phyloP scores from a whole-genome alignment of 2,113 vertebrate genomes.

The Tachysurus fulvidraco region DNA sequence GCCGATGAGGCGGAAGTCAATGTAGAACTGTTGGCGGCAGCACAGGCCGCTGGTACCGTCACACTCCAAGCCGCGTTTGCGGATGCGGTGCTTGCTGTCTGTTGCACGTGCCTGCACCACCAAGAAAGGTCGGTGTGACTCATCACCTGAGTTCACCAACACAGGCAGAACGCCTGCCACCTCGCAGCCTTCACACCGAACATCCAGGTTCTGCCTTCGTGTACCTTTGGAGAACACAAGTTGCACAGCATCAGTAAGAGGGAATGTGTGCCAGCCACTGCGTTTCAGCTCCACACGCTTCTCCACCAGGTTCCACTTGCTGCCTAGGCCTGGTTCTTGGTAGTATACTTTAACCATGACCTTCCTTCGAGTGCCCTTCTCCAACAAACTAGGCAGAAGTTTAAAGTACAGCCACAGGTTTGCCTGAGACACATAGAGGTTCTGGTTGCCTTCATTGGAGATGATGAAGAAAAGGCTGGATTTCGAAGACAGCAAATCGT shows the following conservation, averaged over 20 bases:
- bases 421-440: conserved; percentile 88
- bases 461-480: conserved; percentile 93
- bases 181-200: conserved; percentile 92
- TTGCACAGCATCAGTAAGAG: conserved; percentile 86
- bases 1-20: conserved; percentile 96
- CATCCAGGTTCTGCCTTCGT: conserved; percentile 90
- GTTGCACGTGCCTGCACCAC: conserved; percentile 86
- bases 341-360: conserved; percentile 91
- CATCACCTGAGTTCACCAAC: conserved; percentile 83
- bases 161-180: conserved; percentile 80
- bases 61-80: conserved; percentile 94
- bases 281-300: conserved; percentile 91
- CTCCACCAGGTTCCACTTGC: conserved; percentile 90
- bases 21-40: conserved; percentile 97
- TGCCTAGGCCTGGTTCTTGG: conserved; percentile 83
- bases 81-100: conserved; percentile 88
- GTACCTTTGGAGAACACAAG: conserved; percentile 84
- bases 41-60: conserved; percentile 90
- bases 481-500: conserved; percentile 88
- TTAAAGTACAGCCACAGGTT: conserved; percentile 97
- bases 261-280: conserved; percentile 95
- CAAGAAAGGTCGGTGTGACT: conserved; percentile 92
- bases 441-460: conserved; percentile 95
- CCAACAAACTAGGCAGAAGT: conserved; percentile 78
- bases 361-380: conserved; percentile 83